Evolutionary conservation across 2,888 invertebrate species (phyloP), one percentile per base, ranked within the genome.

Genomic region (Eilema caniola): DNA sequence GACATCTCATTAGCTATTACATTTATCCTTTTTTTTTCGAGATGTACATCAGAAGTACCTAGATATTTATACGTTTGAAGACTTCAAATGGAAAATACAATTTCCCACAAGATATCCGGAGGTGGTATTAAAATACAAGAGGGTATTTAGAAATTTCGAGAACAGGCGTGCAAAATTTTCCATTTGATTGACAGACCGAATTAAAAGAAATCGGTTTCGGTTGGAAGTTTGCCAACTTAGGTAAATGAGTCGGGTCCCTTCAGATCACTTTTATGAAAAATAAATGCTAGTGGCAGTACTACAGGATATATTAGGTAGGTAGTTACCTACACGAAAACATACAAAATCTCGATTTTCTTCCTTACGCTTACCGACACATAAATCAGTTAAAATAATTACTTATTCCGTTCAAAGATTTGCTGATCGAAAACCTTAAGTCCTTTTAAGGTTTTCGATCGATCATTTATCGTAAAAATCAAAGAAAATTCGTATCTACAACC

Each of bases 241-340:
- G 16, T 47, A 47, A 20, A 53, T 53, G 53, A 53, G 53, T n/a
- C 53, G 53, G 53, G 20, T 53, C 53, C n/a, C 20, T n/a, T 53
- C 25, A 41, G 10, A 25, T 28, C 63, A 10, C 20, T 5, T 63
- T 72, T 64, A 61, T 69, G 70, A 23, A 69, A 78, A 83, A 73
- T 78, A 79, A 83, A 83, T 72, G 72, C 77, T 79, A 77, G 68
- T 79, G 83, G 83, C 82, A 82, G 82, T 82, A 74, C 67, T 70
- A 24, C 23, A 24, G 65, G 68, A 56, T 82, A 77, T n/a, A 53
- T 4, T 53, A n/a, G n/a, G n/a, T 53, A 53, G 53, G 53, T 53
- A 53, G n/a, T n/a, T 53, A n/a, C 53, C 63, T 41, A 70, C 61
- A 64, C 76, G 67, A 56, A 73, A 65, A 72, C 73, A 70, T 70